phyloP scores from a whole-genome alignment of 2,113 vertebrate species.

The Lepisosteus oculatus region DNA sequence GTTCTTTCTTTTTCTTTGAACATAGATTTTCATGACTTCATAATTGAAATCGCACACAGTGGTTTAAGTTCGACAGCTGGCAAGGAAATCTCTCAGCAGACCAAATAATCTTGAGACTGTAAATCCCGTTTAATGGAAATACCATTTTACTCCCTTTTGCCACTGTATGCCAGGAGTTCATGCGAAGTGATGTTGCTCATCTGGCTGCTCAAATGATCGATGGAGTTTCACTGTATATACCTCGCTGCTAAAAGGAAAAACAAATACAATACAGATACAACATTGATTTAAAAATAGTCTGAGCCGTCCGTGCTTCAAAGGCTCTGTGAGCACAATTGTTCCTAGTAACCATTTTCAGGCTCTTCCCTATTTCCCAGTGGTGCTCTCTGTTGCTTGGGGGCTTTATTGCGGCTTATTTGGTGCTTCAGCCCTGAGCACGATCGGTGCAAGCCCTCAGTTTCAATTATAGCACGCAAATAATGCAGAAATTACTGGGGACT shows the following conservation, averaged over 20 bases:
- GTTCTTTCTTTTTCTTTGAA: background rate
- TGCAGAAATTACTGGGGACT: too few relatives aligned
- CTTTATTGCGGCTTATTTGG: too few relatives aligned
- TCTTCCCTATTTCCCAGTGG: too few relatives aligned
- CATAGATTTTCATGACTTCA: background rate
- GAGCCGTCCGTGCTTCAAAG: background rate
- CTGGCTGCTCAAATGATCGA: background rate
- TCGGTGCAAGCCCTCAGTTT: too few relatives aligned
- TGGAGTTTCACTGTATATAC: background rate
- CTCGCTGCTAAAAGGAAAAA: background rate
- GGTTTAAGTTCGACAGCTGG: background rate
- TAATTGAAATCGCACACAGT: background rate
- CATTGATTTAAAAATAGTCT: background rate
- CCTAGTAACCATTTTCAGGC: too few relatives aligned
- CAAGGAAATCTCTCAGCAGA: background rate
- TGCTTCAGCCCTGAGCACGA: too few relatives aligned
- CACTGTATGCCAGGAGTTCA: background rate
- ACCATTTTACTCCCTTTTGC: background rate
- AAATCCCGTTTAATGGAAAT: constrained; percentile 3
- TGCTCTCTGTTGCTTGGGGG: too few relatives aligned
- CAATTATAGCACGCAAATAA: too few relatives aligned
- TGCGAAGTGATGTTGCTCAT: background rate
- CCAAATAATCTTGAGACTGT: background rate
- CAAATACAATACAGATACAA: background rate
- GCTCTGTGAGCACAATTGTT: background rate